Conservation (phyloP, 2,888 invertebrate genomes). For the Tetragonisca angustula region DNA sequence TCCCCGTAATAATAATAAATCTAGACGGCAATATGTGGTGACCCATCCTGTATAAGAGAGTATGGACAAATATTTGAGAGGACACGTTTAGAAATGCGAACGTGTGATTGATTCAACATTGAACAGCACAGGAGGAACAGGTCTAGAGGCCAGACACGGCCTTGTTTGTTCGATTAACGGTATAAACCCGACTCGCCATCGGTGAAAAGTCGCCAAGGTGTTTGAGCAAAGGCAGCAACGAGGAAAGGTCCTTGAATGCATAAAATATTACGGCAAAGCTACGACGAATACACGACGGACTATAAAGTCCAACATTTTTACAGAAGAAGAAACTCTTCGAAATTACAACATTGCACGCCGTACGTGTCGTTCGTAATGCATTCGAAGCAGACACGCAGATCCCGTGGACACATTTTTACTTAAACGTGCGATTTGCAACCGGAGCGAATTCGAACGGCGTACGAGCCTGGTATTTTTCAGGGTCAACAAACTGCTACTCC, state of each 20-base stretch:
- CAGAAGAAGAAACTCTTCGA: neutral
- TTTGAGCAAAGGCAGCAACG: neutral
- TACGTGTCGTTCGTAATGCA: neutral
- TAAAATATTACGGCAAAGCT: neutral
- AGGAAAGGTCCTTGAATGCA: neutral
- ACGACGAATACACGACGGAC: neutral
- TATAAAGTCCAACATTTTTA: neutral
- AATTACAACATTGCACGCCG: neutral
- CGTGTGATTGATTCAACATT: neutral
- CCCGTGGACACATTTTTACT: neutral
- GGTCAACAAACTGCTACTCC: neutral
- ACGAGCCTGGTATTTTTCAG: neutral
- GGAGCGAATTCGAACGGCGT: neutral
- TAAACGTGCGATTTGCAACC: neutral
- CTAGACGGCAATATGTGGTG: no score
- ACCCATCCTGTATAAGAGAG: no score
- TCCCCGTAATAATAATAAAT: no score
- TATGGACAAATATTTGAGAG: neutral
- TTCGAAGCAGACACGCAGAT: neutral
- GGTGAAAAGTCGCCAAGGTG: constrained; percentile 10
- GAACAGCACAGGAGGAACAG: neutral
- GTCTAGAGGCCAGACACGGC: neutral
- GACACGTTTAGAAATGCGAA: neutral
- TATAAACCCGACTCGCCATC: constrained; percentile 16
- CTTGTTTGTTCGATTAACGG: constrained; percentile 24